These are phyloP conservation scores for Mesorhabditis sp. DNA, from an alignment of 2,888 invertebrate genomes.

Conservation along the genomic window DNA sequence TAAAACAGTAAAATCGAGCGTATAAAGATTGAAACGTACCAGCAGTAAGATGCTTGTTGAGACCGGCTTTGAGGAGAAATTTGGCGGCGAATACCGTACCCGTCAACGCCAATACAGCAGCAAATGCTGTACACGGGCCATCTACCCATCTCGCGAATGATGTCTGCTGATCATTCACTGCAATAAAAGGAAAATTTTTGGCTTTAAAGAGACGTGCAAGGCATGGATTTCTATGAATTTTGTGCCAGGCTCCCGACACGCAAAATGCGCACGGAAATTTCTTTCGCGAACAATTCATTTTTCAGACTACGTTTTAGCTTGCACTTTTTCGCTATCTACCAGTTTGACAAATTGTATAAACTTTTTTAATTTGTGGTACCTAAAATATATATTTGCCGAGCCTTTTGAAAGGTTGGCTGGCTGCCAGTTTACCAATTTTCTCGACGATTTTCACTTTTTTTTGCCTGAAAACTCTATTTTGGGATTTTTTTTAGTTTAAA, in stretches of 20 bases:
- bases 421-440: not conserved
- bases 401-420: not conserved
- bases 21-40: constrained; percentile 23
- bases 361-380: too few relatives aligned
- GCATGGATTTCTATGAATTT: not conserved
- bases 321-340: too few relatives aligned
- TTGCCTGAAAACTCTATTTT: constrained; percentile 20
- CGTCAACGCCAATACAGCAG: constrained; percentile 47
- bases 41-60: constrained; percentile 50
- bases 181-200: not conserved
- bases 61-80: constrained; percentile 47
- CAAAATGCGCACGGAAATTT: too few relatives aligned
- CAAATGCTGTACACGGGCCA: constrained; percentile 49
- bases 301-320: too few relatives aligned
- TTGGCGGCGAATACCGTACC: constrained; percentile 49
- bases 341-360: too few relatives aligned
- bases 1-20: too few relatives aligned
- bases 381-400: too few relatives aligned
- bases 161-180: constrained; percentile 14
- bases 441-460: not conserved
- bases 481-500: constrained; percentile 18
- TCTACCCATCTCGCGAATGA: constrained; percentile 17
- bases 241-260: too few relatives aligned
- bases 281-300: too few relatives aligned
- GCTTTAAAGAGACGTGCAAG: not conserved